These are phyloP conservation scores for Upupa epops DNA, from an alignment of 2,113 vertebrate genomes.

Conservation along the genomic window DNA sequence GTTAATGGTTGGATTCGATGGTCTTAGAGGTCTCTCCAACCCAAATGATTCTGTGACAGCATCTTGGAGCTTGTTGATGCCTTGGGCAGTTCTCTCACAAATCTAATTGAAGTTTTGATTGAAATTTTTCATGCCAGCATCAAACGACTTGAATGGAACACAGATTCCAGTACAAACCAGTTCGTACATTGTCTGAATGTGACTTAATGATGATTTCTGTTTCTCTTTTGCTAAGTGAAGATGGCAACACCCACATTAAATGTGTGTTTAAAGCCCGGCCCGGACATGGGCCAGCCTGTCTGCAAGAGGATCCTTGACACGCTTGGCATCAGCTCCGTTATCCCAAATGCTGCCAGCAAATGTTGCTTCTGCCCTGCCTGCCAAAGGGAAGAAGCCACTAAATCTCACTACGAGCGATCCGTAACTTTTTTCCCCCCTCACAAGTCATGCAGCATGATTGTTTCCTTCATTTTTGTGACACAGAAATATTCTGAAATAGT, in stretches of 20 bases:
- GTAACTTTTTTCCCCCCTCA: not conserved
- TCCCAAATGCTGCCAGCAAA: constrained; percentile 60
- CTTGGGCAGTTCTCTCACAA: not conserved
- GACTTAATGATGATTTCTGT: not conserved
- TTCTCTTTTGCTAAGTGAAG: not conserved
- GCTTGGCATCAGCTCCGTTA: constrained; percentile 42
- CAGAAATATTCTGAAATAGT: not conserved
- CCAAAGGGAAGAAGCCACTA: constrained; percentile 21
- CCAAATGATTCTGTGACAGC: not conserved
- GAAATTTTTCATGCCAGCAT: not conserved
- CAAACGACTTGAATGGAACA: not conserved
- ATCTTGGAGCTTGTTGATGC: not conserved
- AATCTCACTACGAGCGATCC: not conserved
- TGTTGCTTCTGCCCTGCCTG: constrained; percentile 51
- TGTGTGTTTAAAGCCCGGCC: not conserved
- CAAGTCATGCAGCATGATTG: not conserved
- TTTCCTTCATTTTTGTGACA: not conserved
- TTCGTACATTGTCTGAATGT: not conserved
- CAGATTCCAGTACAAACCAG: not conserved
- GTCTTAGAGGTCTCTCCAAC: too few relatives aligned
- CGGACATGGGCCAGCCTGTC: constrained; percentile 26
- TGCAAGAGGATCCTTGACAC: constrained; percentile 59
- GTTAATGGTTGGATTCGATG: too few relatives aligned
- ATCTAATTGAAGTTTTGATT: not conserved
- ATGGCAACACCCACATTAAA: not conserved